phyloP scores from a whole-genome alignment of 2,113 vertebrate genomes.

The Eleginops maclovinus region DNA sequence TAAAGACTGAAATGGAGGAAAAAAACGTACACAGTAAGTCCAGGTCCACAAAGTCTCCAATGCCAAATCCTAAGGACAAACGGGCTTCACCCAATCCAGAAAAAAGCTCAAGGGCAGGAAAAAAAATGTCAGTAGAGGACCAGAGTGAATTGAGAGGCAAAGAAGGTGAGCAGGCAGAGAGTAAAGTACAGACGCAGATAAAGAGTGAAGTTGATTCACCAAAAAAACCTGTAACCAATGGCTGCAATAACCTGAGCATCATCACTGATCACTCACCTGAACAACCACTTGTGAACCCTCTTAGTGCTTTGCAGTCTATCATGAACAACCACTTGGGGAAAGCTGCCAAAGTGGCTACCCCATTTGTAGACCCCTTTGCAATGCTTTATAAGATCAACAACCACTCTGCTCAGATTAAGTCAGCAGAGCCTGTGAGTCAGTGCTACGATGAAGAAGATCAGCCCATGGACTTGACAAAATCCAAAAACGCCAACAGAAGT shows the following conservation, averaged over 20 bases:
- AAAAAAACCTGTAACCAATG: constrained; percentile 90
- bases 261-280: constrained; percentile 97
- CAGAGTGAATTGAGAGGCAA: constrained; percentile 78
- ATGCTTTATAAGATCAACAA: constrained; percentile 97
- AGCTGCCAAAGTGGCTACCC: constrained; percentile 91
- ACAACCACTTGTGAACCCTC: constrained; percentile 93
- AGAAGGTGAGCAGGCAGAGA: constrained; percentile 85
- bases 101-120: constrained; percentile 79
- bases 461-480: constrained; percentile 98
- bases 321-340: constrained; percentile 99
- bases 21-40: constrained; percentile 82
- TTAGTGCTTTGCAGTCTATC: constrained; percentile 97
- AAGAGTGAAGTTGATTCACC: constrained; percentile 89
- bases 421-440: constrained; percentile 87
- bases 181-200: constrained; percentile 79
- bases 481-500: constrained; percentile 86
- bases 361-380: constrained; percentile 92
- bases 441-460: constrained; percentile 92
- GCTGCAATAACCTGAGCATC: constrained; percentile 92
- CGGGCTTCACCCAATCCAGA: constrained; percentile 86
- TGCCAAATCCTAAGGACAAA: constrained; percentile 89
- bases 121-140: constrained; percentile 69
- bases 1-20: constrained; percentile 90
- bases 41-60: constrained; percentile 83
- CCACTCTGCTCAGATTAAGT: constrained; percentile 88